Base-by-base conservation (phyloP, 2,113 vertebrate species). In the Trematomus loennbergii region DNA sequence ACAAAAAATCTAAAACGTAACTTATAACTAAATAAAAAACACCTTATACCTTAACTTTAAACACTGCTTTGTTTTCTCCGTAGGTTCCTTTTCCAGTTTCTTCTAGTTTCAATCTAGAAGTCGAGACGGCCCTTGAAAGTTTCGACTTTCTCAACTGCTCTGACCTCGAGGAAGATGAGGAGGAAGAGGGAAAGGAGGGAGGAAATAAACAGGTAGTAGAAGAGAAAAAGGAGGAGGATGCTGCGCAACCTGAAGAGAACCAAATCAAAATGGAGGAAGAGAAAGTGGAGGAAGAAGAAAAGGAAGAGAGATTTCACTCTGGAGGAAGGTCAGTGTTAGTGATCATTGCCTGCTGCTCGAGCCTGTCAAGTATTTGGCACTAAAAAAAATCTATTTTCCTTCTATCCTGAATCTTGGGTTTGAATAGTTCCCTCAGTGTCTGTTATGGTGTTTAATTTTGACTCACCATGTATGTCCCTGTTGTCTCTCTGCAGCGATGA, bases 101-200 rank as follows among this genome's bases (percentile, higher is more conserved):
- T 15, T 96, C 96, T 49, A 99, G 98, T 83, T 96, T 98, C 70
- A 99, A 94, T 79, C 94, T 97, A 87, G 96, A 98, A 0, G 97
- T 99, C 55, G 97, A 99, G 78, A 97, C 97, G 0, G 98, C 97
- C 0, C 94, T 99, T 12, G 98, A 97, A 91, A 99, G 98, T 87
- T 99, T 99, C 48, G 97, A 97, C 91, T 99, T 99, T 82, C 97
- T 99, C 76, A 97, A 99, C 72, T 96, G 96, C 20, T 96, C 97
- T 0, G 98, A 99, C 89, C 93, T 96, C 11, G 97, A 98, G 2
- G 96, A 98, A 60, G 94, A 95, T 0, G 92, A 94, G 0, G 91
- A 93, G 4, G 93, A 91, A 0, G 91, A 94, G 57, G 91, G 93
- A 81, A 89, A 73, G 16, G 65, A 72, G 40, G 71, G 87, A 9